These are phyloP conservation scores for Anableps anableps DNA, from an alignment of 2,797 vertebrate genomes.

Conservation along the genomic window DNA sequence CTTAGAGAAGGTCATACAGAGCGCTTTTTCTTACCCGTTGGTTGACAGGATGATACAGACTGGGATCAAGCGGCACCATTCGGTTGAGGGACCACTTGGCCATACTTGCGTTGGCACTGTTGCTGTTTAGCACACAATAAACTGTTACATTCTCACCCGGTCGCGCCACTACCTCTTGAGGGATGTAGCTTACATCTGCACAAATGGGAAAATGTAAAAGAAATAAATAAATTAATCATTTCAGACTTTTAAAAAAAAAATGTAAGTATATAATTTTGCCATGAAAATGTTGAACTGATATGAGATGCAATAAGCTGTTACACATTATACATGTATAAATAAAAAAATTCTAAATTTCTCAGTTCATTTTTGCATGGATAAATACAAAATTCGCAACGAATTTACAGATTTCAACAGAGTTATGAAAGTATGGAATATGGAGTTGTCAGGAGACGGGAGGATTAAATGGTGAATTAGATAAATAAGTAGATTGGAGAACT, in stretches of 20 bases:
- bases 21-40: conserved; percentile 53
- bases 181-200: conserved; percentile 87
- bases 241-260: too few relatives aligned
- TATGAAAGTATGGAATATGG: background rate
- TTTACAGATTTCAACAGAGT: background rate
- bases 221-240: background rate
- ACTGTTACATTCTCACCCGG: conserved; percentile 86
- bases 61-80: conserved; percentile 76
- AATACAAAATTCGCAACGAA: background rate
- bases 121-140: conserved; percentile 86
- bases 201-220: background rate
- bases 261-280: background rate
- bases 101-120: conserved; percentile 72
- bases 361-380: background rate
- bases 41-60: conserved; percentile 83
- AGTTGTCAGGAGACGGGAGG: background rate
- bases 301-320: background rate
- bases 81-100: conserved; percentile 88
- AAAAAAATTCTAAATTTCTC: background rate
- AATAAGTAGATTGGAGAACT: background rate
- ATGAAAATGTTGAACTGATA: background rate
- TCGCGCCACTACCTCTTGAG: conserved; percentile 81
- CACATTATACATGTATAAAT: too few relatives aligned
- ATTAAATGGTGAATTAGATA: background rate
- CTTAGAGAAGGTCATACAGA: background rate